phyloP scores from a whole-genome alignment of 2,888 invertebrate genomes.

The Drosophila subquinaria region DNA sequence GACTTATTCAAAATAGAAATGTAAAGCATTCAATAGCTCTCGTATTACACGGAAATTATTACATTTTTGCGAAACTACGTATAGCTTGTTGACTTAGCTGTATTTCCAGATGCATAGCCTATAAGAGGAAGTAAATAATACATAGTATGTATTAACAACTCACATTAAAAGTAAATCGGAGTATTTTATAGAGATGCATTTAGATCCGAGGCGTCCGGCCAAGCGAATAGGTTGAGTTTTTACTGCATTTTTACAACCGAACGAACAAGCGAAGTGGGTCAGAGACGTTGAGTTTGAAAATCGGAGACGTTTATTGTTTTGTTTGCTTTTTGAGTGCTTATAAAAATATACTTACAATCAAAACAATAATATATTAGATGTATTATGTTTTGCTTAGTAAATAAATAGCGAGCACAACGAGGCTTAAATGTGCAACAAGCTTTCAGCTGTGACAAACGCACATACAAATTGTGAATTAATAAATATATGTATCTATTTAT shows the following conservation, averaged over 20 bases:
- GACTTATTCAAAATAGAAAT: slow-evolving; percentile 33
- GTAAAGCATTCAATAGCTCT: slow-evolving; percentile 36
- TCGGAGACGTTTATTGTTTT: slow-evolving; percentile 60
- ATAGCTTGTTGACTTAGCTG: slow-evolving; percentile 66
- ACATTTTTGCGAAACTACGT: slow-evolving; percentile 54
- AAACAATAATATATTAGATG: slow-evolving; percentile 40
- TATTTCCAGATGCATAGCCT: slow-evolving; percentile 48
- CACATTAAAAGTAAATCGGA: slow-evolving; percentile 31
- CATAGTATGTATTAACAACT: slow-evolving; percentile 11
- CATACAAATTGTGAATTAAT: slow-evolving; percentile 39
- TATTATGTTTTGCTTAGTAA: slow-evolving; percentile 48
- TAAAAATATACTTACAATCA: slow-evolving; percentile 61
- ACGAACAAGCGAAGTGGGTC: slow-evolving; percentile 61
- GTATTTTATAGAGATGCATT: slow-evolving; percentile 15
- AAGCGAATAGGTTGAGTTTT: slow-evolving; percentile 31
- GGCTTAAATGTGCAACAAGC: slow-evolving; percentile 55
- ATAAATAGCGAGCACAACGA: slow-evolving; percentile 68
- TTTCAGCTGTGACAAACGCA: slow-evolving; percentile 46
- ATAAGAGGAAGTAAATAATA: slow-evolving; percentile 48
- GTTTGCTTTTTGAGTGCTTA: slow-evolving; percentile 49
- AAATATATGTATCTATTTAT: slow-evolving; percentile 34
- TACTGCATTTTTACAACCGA: slow-evolving; percentile 48
- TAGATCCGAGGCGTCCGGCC: slow-evolving; percentile 16
- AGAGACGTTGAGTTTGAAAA: slow-evolving; percentile 53
- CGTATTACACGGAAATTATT: slow-evolving; percentile 55